Base-by-base conservation (phyloP, 2,797 vertebrate species). In the Melanotaenia pygmaea region DNA sequence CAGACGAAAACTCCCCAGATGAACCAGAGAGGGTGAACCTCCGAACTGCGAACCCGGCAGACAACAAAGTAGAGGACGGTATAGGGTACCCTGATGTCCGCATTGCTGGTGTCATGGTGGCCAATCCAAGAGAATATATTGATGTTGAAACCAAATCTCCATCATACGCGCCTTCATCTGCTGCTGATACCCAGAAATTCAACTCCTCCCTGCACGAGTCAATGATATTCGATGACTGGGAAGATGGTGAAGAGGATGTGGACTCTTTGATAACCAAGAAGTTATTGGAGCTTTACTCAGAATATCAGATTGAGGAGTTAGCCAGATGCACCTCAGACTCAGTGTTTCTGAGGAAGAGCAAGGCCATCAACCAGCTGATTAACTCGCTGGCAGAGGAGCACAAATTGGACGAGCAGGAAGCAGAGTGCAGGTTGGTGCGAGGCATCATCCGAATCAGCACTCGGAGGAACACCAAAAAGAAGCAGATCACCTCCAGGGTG, bases 361-460 rank as follows among this genome's bases (percentile, higher is more conserved):
- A 95, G 79, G 96, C 95, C 91, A 98, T 99, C 93, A 95, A 96
- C 3, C 97, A 97, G 81, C 96, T 99, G 61, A 99, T 99, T 89
- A 98, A 95, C 61, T 96, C 96, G 37, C 95, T 99, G 68, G 98
- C 96, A 2, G 95, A 97, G 92, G 96, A 98, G 92, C 98, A 98
- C 91, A 94, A 97, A 78, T 92, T 99, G 90, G 95, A 95, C 0
- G 96, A 98, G 93, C 96, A 98, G 92, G 98, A 98, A 3, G 97
- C 97, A 0, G 97, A 99, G 82, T 96, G 97, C 67, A 90, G 97
- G 24, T 91, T 99, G 75, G 98, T 99, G 37, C 94, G 96, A 0
- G 97, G 96, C 79, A 98, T 99, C 86, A 97, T 99, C 59, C 97
- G 98, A 65, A 98, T 99, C 87, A 99, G 98, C 89, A 99, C 97